phyloP scores from a whole-genome alignment of 1,140 invertebrate species.

The Neodiprion lecontei region DNA sequence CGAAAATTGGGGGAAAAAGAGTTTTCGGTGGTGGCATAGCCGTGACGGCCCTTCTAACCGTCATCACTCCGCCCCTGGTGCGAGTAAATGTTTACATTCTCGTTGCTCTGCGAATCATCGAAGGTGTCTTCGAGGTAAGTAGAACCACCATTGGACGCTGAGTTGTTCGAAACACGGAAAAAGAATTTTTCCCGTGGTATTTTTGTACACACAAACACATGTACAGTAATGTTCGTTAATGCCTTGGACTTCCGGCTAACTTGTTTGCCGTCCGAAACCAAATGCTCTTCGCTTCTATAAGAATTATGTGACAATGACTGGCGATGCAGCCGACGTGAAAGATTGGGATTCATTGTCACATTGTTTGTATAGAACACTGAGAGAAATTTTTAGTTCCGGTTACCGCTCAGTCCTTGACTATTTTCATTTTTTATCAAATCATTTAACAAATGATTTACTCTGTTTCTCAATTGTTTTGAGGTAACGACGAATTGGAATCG shows the following conservation, averaged over 20 bases:
- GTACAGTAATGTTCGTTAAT: no score
- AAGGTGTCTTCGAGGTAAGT: slow-evolving; percentile 87
- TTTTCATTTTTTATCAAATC: neutral
- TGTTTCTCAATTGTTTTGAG: no score
- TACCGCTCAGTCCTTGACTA: no score
- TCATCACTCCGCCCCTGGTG: slow-evolving; percentile 82
- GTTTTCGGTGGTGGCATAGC: slow-evolving; percentile 84
- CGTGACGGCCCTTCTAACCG: slow-evolving; percentile 79
- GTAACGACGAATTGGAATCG: neutral
- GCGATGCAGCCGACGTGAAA: no score
- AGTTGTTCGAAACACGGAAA: neutral
- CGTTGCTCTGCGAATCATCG: slow-evolving; percentile 78
- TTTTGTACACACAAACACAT: neutral
- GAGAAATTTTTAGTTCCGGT: no score
- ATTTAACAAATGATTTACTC: slow-evolving; percentile 19
- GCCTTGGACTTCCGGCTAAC: no score
- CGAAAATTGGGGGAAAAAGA: slow-evolving; percentile 72
- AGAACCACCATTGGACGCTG: slow-evolving; percentile 10
- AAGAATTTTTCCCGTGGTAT: neutral
- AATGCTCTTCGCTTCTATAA: no score
- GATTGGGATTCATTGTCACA: no score
- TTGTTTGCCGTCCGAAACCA: no score
- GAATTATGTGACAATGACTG: no score
- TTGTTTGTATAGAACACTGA: no score
- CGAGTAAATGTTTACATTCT: slow-evolving; percentile 75